Evolutionary conservation across 1,140 invertebrate genomes (phyloP).

Genomic region (Archivesica marissinica): DNA sequence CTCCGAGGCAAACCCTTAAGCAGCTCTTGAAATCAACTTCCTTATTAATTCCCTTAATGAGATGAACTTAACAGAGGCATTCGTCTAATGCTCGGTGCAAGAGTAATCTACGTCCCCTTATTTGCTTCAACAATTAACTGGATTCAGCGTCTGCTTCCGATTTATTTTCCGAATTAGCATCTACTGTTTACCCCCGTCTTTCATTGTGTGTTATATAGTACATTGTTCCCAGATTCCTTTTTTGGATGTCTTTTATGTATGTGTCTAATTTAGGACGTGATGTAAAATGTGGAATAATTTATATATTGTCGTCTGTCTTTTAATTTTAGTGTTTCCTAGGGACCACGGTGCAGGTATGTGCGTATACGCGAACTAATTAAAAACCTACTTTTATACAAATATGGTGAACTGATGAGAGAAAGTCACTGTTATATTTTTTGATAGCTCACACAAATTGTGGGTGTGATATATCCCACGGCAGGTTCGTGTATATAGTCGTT

Average conservation of each 20-base stretch:
- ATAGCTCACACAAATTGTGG: too few relatives aligned
- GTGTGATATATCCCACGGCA: too few relatives aligned
- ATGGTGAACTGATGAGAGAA: background rate
- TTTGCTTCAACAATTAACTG: background rate
- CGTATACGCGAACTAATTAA: too few relatives aligned
- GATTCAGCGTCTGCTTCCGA: background rate
- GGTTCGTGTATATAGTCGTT: too few relatives aligned
- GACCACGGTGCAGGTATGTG: background rate
- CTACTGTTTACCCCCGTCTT: background rate
- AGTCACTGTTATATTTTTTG: background rate
- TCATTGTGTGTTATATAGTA: background rate
- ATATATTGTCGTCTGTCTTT: background rate
- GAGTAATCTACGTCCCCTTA: background rate
- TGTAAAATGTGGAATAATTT: slow-evolving; percentile 14
- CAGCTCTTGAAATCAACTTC: slow-evolving; percentile 5
- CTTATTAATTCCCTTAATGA: background rate
- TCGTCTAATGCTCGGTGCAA: background rate
- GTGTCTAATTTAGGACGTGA: background rate
- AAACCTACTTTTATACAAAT: too few relatives aligned
- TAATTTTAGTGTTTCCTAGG: background rate
- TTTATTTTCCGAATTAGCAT: background rate
- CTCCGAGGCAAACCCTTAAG: too few relatives aligned
- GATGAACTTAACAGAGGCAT: slow-evolving; percentile 5
- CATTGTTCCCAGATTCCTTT: background rate
- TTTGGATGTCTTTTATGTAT: background rate